Evolutionary conservation across 2,113 vertebrate species (phyloP), one percentile per base, ranked within the genome.

Genomic region (Atrichornis clamosus): DNA sequence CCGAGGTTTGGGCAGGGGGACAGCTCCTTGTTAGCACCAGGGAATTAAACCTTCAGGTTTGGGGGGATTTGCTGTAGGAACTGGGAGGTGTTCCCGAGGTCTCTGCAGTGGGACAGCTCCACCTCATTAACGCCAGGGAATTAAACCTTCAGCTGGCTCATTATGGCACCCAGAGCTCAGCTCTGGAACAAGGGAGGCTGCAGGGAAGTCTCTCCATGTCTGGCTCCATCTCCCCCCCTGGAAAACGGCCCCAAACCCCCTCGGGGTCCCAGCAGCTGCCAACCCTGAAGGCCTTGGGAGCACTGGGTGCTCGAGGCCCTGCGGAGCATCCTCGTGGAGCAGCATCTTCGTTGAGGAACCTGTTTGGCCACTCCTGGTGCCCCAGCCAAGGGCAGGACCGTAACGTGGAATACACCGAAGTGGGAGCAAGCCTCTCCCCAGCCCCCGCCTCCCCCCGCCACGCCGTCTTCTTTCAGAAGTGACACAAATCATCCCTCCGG

Each of bases 241-340:
- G 10, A 15, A 50, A 76, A 11, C 2, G 1, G 37, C 3, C 26
- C 21, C 28, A 22, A 2, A 15, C 3, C 39, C 30, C 15, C 44
- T 8, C 3, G 0, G 5, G 69, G 19, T 7, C 12, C 41, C 28
- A 0, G 22, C 8, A 7, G 49, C 0, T 4, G 33, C 67, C 33
- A 15, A 6, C 46, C 35, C 69, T 3, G 13, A 18, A 60, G 75
- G 52, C 79, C 49, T 8, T 3, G 13, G 74, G 32, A 67, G 33
- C 1, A 2, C 19, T 19, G 58, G 20, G 1, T 49, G 55, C 72
- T 44, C 2, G 39, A 37, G 56, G 39, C 46, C 67, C 83, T 90
- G 14, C 19, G 5, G 28, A 56, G 59, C 30, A 9, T 63, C 63
- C 7, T 53, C 15, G 11, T 1, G 1, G 22, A 53, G 80, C 59